Conservation (phyloP, 1,140 invertebrate species). For the Drosophila grimshawi region DNA sequence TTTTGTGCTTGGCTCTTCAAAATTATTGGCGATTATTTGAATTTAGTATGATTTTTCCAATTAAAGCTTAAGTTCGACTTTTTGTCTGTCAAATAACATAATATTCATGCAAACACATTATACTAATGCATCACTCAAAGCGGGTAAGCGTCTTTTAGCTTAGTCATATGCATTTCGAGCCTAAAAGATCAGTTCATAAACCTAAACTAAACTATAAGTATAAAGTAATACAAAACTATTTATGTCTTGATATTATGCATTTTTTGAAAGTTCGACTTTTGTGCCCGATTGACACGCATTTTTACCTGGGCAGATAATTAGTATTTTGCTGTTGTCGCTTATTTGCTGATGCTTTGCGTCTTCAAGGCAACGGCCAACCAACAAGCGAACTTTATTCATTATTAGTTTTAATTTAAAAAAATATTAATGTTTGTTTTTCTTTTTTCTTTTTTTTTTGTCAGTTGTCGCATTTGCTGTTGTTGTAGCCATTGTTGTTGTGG, state of each 20-base stretch:
- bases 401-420: constrained; percentile 38
- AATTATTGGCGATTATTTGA: constrained; percentile 64
- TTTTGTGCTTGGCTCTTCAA: constrained; percentile 34
- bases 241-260: too few relatives aligned
- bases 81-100: neutral
- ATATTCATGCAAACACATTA: neutral
- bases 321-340: neutral
- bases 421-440: neutral
- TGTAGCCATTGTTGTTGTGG: constrained; percentile 5
- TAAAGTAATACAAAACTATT: too few relatives aligned
- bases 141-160: constrained; percentile 35
- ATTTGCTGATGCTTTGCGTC: neutral
- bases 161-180: too few relatives aligned
- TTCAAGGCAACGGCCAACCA: constrained; percentile 7
- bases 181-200: too few relatives aligned
- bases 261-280: neutral
- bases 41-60: constrained; percentile 75
- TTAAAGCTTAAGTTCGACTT: constrained; percentile 55
- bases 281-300: neutral
- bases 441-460: too few relatives aligned
- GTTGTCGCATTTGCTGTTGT: constrained; percentile 10
- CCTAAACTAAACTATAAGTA: too few relatives aligned
- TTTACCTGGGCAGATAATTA: neutral
- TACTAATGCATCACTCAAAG: constrained; percentile 18
- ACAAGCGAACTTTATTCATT: constrained; percentile 29